phyloP scores from a whole-genome alignment of 2,113 vertebrate species.

The Mohoua ochrocephala region DNA sequence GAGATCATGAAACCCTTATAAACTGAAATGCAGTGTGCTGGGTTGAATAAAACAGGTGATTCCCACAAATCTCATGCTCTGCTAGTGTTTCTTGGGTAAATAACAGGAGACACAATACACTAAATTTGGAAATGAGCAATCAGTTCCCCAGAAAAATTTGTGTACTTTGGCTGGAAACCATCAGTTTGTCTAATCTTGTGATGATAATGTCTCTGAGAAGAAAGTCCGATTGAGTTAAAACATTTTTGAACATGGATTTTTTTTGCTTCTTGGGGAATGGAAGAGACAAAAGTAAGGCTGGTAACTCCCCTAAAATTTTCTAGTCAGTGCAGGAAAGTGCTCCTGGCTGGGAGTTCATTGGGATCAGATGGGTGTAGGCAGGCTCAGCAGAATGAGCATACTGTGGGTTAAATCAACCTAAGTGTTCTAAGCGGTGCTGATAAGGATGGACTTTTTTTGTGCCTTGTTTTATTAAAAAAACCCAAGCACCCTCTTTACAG shows the following conservation, averaged over 20 bases:
- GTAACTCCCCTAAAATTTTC: neutral
- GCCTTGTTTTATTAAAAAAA: neutral
- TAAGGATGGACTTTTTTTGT: neutral
- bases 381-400: neutral
- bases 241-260: neutral
- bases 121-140: neutral
- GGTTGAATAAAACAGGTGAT: neutral
- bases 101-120: neutral
- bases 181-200: neutral
- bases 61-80: neutral
- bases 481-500: neutral
- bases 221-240: neutral
- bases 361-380: neutral
- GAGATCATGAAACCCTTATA: neutral
- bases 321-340: neutral
- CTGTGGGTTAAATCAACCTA: neutral
- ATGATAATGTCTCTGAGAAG: neutral
- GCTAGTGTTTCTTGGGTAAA: neutral
- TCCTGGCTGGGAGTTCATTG: neutral
- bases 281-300: neutral
- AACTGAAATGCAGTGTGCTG: neutral
- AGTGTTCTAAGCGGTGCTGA: neutral
- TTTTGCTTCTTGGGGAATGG: neutral
- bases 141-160: neutral
- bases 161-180: neutral